Evolutionary conservation across 2,797 vertebrate genomes (phyloP), one percentile per base, ranked within the genome.

Genomic region (Xenopus petersii): DNA sequence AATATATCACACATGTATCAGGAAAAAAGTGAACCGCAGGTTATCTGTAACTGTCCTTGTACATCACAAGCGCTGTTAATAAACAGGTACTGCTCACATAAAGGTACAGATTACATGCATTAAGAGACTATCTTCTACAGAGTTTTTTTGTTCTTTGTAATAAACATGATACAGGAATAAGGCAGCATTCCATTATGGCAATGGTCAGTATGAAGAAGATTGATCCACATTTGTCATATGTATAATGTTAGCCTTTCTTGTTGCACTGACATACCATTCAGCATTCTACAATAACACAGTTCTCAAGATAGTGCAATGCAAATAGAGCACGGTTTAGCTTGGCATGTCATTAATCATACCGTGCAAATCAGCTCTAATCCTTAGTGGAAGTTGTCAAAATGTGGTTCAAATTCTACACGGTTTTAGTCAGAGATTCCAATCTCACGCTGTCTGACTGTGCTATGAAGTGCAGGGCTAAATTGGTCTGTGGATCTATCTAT

Each of bases 281-380:
- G 30, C 62, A 21, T 66, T 33, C 62, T 64, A 59, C 67, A 51
- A 70, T 74, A 65, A 64, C 62, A 74, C 67, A 61, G 62, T 70
- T 54, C 46, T 64, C 71, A 55, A 79, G 63, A 79, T 74, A 79
- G 62, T 70, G 77, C 62, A 74, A 74, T 65, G 77, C 67, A 67
- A 79, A 70, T 59, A 74, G 67, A 79, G 67, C 62, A 70, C 21
- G 58, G 77, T 70, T 74, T 74, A 66, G 54, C 64, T 66, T 79
- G 71, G 68, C 77, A 79, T 74, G 67, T 74, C 77, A 79, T 79
- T 79, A 74, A 79, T 79, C 77, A 79, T 62, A 47, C 60, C 33
- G 67, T 79, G 77, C 71, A 79, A 79, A 79, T 79, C 77, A 79
- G 77, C 77, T 79, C 66, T 79, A 79, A 79, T 79, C 77, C 77